A percentile compares a stretch with the other conserved stretches of the same genome.
phyloP scores from a whole-genome alignment of 2,113 vertebrate species.

The Notarius lentiginosus region DNA sequence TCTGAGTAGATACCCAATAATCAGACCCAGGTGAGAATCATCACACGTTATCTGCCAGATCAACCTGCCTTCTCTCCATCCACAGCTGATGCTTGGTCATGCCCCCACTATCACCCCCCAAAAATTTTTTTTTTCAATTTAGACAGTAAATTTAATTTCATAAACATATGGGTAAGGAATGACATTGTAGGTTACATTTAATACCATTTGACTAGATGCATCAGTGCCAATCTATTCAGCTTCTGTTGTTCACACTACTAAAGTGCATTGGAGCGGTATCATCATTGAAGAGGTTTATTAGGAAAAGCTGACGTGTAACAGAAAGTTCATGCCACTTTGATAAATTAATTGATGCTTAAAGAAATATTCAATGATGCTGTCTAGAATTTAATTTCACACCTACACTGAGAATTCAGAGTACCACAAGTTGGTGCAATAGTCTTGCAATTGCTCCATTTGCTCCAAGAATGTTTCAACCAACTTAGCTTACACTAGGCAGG shows the following conservation, averaged over 20 bases:
- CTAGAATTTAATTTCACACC: background rate
- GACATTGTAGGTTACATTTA: background rate
- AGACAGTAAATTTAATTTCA: background rate
- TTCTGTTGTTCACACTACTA: too few species aligned
- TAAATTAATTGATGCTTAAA: too few species aligned
- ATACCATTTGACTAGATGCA: background rate
- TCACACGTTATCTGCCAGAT: too few species aligned
- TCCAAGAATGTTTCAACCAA: background rate
- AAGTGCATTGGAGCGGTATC: too few species aligned
- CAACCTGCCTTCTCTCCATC: too few species aligned
- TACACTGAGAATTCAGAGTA: background rate
- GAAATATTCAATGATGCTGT: background rate
- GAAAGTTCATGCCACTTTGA: too few species aligned
- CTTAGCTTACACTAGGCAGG: background rate
- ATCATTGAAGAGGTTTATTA: too few species aligned
- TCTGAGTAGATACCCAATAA: too few species aligned
- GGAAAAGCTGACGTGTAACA: background rate
- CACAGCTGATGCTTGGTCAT: too few species aligned
- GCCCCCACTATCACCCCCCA: too few species aligned
- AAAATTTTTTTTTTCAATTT: background rate
- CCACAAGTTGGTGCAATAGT: background rate
- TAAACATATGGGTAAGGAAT: background rate
- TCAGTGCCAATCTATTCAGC: too few species aligned
- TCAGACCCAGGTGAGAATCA: too few species aligned
- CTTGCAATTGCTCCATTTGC: background rate